Evolutionary conservation across 2,113 vertebrate genomes (phyloP), one percentile per base, ranked within the genome.

Genomic region (Paralichthys olivaceus): DNA sequence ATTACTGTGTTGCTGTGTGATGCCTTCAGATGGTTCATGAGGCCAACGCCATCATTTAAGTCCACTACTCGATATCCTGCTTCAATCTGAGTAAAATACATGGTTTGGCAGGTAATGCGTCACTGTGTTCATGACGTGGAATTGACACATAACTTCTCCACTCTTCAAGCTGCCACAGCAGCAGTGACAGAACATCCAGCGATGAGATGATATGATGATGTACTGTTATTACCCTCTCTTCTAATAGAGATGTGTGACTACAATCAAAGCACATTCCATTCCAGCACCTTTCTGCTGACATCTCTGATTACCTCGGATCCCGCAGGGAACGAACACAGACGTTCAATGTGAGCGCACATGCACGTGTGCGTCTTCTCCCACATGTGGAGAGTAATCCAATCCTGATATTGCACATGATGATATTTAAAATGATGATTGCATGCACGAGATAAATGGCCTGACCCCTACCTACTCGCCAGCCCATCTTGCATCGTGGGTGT

Each of bases 191-290:
- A 65, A 73, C 70, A 72, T 32, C n/a, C 43, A 59, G 45, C 75
- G 13, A 37, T 45, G 55, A 57, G 72, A 56, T 72, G 58, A 70
- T 72, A 51, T 84, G 49, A 85, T 65, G 37, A 67, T 60, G 53
- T 28, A 59, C 32, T 71, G 64, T 69, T 79, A 87, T 85, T 87
- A 87, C 80, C 70, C 69, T n/a, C 75, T 71, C 62, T 25, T 7
- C 63, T 87, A 83, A 85, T 85, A 74, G 83, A 85, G 54, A 75
- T 49, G 54, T 55, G 77, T 23, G 77, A 79, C 75, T 80, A 74
- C 68, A 71, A 83, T 83, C 59, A 77, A 72, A 75, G 56, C 51
- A 51, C 7, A 58, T 51, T 82, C 69, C 60, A 29, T 77, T 53
- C 49, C 51, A 32, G 67, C 63, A 79, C 66, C 83, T 78, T n/a